Base-by-base conservation (phyloP, 2,113 vertebrate genomes). In the Dendrocopos noguchii region DNA sequence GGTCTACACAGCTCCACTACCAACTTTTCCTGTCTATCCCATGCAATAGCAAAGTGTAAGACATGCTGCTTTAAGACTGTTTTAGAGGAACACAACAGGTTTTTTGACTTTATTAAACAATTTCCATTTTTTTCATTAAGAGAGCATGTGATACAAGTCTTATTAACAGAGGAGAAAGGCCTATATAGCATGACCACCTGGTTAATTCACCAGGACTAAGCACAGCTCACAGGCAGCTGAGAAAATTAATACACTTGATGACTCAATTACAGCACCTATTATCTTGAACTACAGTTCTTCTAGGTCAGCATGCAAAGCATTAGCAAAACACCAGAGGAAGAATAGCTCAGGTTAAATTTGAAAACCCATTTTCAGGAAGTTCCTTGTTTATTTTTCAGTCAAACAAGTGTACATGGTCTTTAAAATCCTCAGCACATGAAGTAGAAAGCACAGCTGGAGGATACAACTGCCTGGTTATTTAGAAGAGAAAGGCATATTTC, bases 221-320 rank as follows among this genome's bases (percentile, higher is more conserved):
- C 47, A 77, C 46, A 87, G 73, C 34, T 80, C 78, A 76, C 77
- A 91, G 57, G 39, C 20, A 66, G 28, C 25, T 84, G 44, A 71
- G 70, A 66, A 91, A 88, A 93, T 63, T 81, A 91, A 87, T 42
- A 8, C 28, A 34, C 31, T 3, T 85, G 61, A 85, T 79, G 50
- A 84, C 53, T 66, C 67, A 92, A 92, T 95, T 91, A 84, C 28
- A 87, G 71, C n/a, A 90, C 16, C 22, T 80, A 65, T 87, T 85
- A 86, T 47, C 33, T 47, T 27, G 33, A 42, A 82, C n/a, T 46
- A 18, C 2, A 7, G 36, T 47, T 79, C 50, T 60, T 79, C 60
- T 42, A 82, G 52, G 63, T 79, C 55, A 90, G 80, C 60, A 63
- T 11, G 12, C 34, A 91, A 77, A 77, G 59, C 47, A 63, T 36